Percentiles rank a stretch among this genome's conserved stretches.
Evolutionary conservation across 2,888 invertebrate species (phyloP).

Genomic region (Agrotis segetum): DNA sequence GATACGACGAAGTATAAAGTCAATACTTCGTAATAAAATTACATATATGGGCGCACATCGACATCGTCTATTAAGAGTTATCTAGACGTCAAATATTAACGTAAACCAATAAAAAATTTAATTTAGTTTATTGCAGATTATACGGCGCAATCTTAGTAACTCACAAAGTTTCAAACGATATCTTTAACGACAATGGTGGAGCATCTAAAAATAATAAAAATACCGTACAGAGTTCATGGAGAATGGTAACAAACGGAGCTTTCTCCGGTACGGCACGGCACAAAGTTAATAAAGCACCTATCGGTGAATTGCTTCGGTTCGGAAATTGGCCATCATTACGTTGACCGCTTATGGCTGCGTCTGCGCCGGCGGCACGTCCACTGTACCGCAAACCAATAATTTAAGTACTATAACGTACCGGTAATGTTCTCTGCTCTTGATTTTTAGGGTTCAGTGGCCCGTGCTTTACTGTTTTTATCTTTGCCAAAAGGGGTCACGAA

Average conservation of each 20-base stretch:
- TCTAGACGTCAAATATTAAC: slow-evolving; percentile 48
- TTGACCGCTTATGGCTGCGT: slow-evolving; percentile 75
- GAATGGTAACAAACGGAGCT: slow-evolving; percentile 53
- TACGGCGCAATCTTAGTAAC: slow-evolving; percentile 25
- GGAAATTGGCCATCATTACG: slow-evolving; percentile 83
- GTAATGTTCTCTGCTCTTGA: slow-evolving; percentile 77
- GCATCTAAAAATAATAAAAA: slow-evolving; percentile 50
- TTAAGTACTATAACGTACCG: slow-evolving; percentile 73
- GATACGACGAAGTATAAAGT: not conserved
- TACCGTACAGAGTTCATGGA: slow-evolving; percentile 42
- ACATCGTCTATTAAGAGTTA: slow-evolving; percentile 24
- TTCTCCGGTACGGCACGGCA: slow-evolving; percentile 57
- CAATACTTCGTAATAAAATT: slow-evolving; percentile 29
- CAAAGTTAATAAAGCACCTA: slow-evolving; percentile 69
- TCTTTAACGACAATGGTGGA: slow-evolving; percentile 45
- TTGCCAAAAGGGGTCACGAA: slow-evolving; percentile 40
- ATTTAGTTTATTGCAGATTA: slow-evolving; percentile 49
- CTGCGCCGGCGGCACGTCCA: slow-evolving; percentile 68
- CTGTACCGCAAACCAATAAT: slow-evolving; percentile 78
- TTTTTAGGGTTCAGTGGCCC: slow-evolving; percentile 69
- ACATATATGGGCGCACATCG: slow-evolving; percentile 11
- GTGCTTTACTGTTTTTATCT: slow-evolving; percentile 62
- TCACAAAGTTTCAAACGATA: slow-evolving; percentile 21
- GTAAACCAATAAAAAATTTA: slow-evolving; percentile 14
- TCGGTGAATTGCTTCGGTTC: slow-evolving; percentile 70